Percentiles rank a stretch among this genome's conserved stretches.
Evolutionary conservation across 1,140 invertebrate genomes (phyloP).

Genomic region (Oreohelix idahoensis): DNA sequence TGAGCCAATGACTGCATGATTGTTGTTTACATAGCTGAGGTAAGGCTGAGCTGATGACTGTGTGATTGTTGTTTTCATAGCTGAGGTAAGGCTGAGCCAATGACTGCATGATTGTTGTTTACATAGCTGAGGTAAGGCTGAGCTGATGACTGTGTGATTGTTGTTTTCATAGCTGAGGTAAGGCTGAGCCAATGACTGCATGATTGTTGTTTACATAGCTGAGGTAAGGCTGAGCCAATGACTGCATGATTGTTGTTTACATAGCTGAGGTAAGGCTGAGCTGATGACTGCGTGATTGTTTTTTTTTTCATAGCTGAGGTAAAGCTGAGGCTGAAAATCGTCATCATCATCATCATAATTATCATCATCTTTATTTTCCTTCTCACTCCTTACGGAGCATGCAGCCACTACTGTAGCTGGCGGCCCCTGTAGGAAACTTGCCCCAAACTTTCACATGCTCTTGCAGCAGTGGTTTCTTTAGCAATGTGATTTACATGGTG

Average conservation of each 20-base stretch:
- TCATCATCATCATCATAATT: no score
- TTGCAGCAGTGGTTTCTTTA: no score
- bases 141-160: constrained; percentile 85
- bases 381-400: no score
- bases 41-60: constrained; percentile 84
- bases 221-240: constrained; percentile 82
- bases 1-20: constrained; percentile 83
- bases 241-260: constrained; percentile 90
- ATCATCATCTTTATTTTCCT: no score
- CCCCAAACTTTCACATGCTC: no score
- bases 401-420: no score
- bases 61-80: constrained; percentile 91
- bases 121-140: constrained; percentile 88
- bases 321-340: constrained; percentile 82
- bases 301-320: constrained; percentile 91
- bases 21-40: constrained; percentile 91
- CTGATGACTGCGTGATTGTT: constrained; percentile 85
- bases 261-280: constrained; percentile 82
- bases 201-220: constrained; percentile 94
- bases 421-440: no score
- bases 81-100: constrained; percentile 79
- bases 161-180: constrained; percentile 91
- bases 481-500: no score
- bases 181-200: constrained; percentile 77
- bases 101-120: constrained; percentile 89